Base-by-base conservation (phyloP, 2,113 vertebrate species). In the Cheilinus undulatus region DNA sequence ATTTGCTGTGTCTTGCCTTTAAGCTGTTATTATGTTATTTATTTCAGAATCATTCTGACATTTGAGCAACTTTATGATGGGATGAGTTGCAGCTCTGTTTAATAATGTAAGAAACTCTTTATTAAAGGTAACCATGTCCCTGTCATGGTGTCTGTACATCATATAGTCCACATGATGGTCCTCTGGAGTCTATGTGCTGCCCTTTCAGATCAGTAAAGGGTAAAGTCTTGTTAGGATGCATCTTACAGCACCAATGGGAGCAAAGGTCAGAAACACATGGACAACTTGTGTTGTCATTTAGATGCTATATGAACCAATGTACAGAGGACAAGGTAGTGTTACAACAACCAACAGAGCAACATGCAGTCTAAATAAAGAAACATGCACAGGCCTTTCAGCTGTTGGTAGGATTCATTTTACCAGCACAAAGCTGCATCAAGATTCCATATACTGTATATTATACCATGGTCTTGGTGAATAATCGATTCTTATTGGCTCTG, bases 201-300 rank as follows among this genome's bases (percentile, higher is more conserved):
- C 34, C 72, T 71, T 71, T 73, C 13, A 52, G 38, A 34, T 23
- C 67, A 38, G 7, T 22, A 64, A 65, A 71, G 50, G 24, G 38
- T 48, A 36, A 12, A 73, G 26, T 27, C 50, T 46, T 62, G 52
- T 59, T 49, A 53, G 32, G 17, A 7, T 49, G 48, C 52, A 64
- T 32, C 62, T 73, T 51, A 75, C 61, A 30, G 58, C 52, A 69
- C 69, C 45, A 76, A 62, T 60, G 13, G 64, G 40, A 78, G 62
- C 19, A 76, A 86, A 82, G 78, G 78, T 76, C 71, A 76, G n/a
- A 3, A 45, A 67, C 30, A 59, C 52, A 52, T 26, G 19, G 78
- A 58, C 49, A 38, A 34, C 17, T 32, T 15, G 19, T 20, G 40
- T 36, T 53, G 27, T 53, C 48, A 65, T 64, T 42, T 46, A 70